Conservation (phyloP, 2,888 invertebrate species). For the Spodoptera picta region DNA sequence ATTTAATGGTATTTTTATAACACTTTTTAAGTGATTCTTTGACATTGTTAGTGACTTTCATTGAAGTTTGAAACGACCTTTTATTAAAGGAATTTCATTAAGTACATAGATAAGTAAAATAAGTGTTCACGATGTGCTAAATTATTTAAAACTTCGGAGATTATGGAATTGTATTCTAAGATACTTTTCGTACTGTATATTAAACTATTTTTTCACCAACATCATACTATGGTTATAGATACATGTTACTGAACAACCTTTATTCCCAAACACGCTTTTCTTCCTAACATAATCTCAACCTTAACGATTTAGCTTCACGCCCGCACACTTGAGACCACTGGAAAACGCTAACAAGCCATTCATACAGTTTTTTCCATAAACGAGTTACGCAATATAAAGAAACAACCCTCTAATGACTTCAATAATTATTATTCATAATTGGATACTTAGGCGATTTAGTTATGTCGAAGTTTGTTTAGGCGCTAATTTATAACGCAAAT, state of each 20-base stretch:
- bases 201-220: too few species aligned
- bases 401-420: conserved; percentile 74
- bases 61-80: too few species aligned
- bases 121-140: too few species aligned
- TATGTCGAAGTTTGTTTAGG: conserved; percentile 55
- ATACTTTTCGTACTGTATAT: too few species aligned
- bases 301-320: conserved; percentile 71
- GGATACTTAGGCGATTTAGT: conserved; percentile 69
- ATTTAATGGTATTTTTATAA: background rate
- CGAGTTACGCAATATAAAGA: conserved; percentile 73
- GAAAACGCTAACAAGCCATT: conserved; percentile 83
- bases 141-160: too few species aligned
- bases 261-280: conserved; percentile 49
- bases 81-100: too few species aligned
- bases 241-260: too few species aligned
- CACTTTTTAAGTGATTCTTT: background rate
- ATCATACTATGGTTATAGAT: too few species aligned
- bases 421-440: conserved; percentile 80
- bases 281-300: conserved; percentile 35
- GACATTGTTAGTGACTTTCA: too few species aligned
- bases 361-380: conserved; percentile 78
- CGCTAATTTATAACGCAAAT: conserved; percentile 61
- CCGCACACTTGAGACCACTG: conserved; percentile 74
- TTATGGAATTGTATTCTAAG: too few species aligned
- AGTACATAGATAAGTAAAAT: too few species aligned